phyloP scores from a whole-genome alignment of 2,888 invertebrate species.

The Amphipyra tragopoginis region DNA sequence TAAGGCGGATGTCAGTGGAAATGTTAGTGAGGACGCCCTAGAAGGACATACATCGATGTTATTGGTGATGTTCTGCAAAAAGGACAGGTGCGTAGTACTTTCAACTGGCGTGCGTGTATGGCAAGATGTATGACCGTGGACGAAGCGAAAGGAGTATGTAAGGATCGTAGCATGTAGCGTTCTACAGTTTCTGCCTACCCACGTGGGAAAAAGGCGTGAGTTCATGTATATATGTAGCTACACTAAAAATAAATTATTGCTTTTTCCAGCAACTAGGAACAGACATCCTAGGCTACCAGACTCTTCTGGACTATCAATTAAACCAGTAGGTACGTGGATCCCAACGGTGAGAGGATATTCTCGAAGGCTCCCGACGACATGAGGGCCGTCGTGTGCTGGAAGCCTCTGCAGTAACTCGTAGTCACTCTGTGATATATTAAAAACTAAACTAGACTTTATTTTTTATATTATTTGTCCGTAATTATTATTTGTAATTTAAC shows the following conservation, averaged over 20 bases:
- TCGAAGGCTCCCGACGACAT: conserved; percentile 93
- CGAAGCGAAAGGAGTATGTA: no score
- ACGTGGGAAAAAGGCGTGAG: no score
- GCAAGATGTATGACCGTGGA: no score
- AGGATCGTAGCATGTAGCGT: no score
- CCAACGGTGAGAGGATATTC: conserved; percentile 93
- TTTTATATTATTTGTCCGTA: conserved; percentile 11
- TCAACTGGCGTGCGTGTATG: no score
- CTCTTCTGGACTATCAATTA: conserved; percentile 94
- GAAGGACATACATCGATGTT: no score
- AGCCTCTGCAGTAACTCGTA: conserved; percentile 85
- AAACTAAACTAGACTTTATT: conserved; percentile 12
- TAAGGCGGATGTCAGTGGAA: no score
- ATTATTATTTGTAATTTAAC: conserved; percentile 3
- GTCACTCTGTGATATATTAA: conserved; percentile 34
- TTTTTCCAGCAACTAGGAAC: conserved; percentile 93
- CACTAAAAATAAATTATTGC: background rate
- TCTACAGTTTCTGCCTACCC: no score
- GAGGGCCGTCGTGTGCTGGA: conserved; percentile 95
- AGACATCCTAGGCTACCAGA: conserved; percentile 94
- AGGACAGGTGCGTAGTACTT: no score
- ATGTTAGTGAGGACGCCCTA: no score
- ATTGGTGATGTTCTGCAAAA: no score
- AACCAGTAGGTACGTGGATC: conserved; percentile 93
- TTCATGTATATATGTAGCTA: no score